Base-by-base conservation (phyloP, 2,797 vertebrate genomes). In the Spinibarbus caldwelli region DNA sequence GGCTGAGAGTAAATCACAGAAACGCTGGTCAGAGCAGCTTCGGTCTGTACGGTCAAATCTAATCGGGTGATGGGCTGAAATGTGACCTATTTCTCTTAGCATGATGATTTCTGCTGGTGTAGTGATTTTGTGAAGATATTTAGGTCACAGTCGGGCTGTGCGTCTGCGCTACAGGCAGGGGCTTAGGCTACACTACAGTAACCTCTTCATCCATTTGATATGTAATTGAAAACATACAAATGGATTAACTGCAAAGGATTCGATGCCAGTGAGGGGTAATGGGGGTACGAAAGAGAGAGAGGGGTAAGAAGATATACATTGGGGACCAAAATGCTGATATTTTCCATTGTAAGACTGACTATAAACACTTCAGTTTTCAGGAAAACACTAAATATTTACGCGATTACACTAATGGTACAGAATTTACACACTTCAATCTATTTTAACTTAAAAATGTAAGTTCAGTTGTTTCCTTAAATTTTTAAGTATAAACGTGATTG, bases 201-300 rank as follows among this genome's bases (percentile, higher is more conserved):
- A 90, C 87, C 86, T 85, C 89, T 86, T 87, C 86, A 66, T 84
- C 59, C 78, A 47, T 41, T 83, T 68, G 8, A 90, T 91, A 91
- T 93, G 88, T 91, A 93, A 93, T 92, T 93, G 93, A 93, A 93
- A 94, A 93, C 91, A 93, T 92, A 94, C 91, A 94, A 92, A 93
- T 92, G 92, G 94, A 94, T 95, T 94, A 94, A 90, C 90, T 92
- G 92, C 90, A 93, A 87, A 90, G 89, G 87, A 91, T 93, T 93
- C 91, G 89, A 86, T 85, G 89, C 85, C 78, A 89, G 87, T 80
- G 31, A 34, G 31, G 31, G 31, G 31, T 34, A 34, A 34, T 34
- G 31, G 31, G 31, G 31, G 31, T 34, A 34, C 3, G 31, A 34
- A 4, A 52, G 15, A 52, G 89, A 90, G 29, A 62, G 57, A 11